Evolutionary conservation across 2,888 invertebrate species (phyloP).

Genomic region (Drosophila longiperda): DNA sequence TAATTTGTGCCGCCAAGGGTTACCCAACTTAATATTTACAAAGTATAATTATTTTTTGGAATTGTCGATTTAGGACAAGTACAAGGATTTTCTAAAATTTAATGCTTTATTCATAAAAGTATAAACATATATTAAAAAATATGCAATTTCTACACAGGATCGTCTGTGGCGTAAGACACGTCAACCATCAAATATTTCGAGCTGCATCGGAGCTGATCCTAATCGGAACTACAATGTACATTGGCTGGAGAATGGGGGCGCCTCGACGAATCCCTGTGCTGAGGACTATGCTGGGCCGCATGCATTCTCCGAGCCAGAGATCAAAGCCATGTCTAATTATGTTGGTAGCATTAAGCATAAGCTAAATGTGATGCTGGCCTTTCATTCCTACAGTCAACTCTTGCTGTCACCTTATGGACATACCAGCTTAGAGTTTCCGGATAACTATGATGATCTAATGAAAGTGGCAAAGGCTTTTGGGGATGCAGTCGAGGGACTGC

Average conservation of each 20-base stretch:
- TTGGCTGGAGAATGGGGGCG: slow-evolving; percentile 84
- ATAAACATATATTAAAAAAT: not conserved
- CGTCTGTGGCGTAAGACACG: slow-evolving; percentile 89
- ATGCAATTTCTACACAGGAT: slow-evolving; percentile 75
- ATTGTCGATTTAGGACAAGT: too few relatives aligned
- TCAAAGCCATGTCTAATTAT: slow-evolving; percentile 85
- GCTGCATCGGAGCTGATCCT: slow-evolving; percentile 80
- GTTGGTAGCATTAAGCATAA: slow-evolving; percentile 83
- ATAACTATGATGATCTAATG: slow-evolving; percentile 85
- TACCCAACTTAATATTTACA: not conserved
- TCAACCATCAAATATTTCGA: slow-evolving; percentile 78
- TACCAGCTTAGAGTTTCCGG: slow-evolving; percentile 80
- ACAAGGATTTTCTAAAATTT: not conserved
- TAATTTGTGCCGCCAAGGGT: not conserved
- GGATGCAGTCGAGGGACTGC: slow-evolving; percentile 85
- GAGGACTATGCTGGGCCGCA: slow-evolving; percentile 86
- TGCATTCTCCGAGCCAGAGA: slow-evolving; percentile 87
- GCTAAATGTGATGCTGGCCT: slow-evolving; percentile 86
- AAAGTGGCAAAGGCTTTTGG: slow-evolving; percentile 86
- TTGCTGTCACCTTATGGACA: slow-evolving; percentile 87
- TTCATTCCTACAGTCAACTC: slow-evolving; percentile 88
- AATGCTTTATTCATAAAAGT: not conserved
- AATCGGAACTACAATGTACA: slow-evolving; percentile 80
- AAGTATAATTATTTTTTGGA: not conserved
- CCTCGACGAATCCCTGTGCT: slow-evolving; percentile 84